These are phyloP conservation scores for Spea bombifrons DNA, from an alignment of 2,113 vertebrate species.

Conservation along the genomic window DNA sequence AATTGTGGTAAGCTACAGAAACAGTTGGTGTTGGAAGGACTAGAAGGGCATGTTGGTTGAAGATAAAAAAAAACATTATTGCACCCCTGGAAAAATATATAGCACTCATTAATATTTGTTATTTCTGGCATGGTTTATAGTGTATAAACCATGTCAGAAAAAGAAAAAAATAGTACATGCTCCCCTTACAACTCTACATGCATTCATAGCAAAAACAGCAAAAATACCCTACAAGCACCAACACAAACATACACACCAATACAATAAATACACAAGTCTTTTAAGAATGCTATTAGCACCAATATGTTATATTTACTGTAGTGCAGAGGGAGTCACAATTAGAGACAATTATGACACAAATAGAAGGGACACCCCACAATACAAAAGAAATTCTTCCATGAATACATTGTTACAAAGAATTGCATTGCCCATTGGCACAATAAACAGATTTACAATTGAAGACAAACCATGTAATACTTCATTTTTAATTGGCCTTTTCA, in stretches of 20 bases:
- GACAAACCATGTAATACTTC: not conserved
- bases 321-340: not conserved
- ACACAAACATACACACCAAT: not conserved
- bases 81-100: too few relatives aligned
- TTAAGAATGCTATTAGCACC: not conserved
- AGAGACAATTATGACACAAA: not conserved
- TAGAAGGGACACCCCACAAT: not conserved
- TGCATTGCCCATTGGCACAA: not conserved
- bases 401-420: not conserved
- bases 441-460: conserved; percentile 1
- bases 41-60: too few relatives aligned
- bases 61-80: too few relatives aligned
- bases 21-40: too few relatives aligned
- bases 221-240: too few relatives aligned
- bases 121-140: too few relatives aligned
- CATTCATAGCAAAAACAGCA: too few relatives aligned
- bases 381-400: not conserved
- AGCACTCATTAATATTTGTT: too few relatives aligned
- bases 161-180: not conserved
- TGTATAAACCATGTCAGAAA: not conserved
- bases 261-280: not conserved
- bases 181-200: too few relatives aligned
- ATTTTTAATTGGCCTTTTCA: not conserved
- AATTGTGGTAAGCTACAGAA: too few relatives aligned
- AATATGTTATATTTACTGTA: conserved; percentile 20